A percentile compares a stretch with the other conserved stretches of the same genome.
Conservation (phyloP, 2,113 vertebrate genomes). For the Tor tambroides region DNA sequence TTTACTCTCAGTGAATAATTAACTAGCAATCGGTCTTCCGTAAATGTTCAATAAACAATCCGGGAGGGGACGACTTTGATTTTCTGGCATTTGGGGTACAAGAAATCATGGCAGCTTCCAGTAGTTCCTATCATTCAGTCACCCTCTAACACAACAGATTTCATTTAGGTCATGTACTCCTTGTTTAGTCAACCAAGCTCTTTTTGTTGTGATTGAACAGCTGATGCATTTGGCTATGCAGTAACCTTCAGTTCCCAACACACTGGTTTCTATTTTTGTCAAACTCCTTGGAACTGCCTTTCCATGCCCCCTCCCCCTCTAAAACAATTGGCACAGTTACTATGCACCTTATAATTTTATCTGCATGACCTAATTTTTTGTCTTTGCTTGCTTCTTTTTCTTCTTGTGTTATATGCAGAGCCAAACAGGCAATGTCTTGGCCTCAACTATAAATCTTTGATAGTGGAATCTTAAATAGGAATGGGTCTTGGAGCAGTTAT, state of each 20-base stretch:
- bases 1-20: background rate
- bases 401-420: background rate
- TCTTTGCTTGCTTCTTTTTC: background rate
- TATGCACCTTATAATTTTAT: slow-evolving; percentile 42
- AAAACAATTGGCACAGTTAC: slow-evolving; percentile 65
- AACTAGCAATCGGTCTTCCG: background rate
- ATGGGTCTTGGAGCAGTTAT: background rate
- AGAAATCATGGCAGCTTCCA: background rate
- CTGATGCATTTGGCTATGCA: slow-evolving; percentile 58
- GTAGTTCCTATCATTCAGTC: background rate
- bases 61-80: background rate
- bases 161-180: background rate
- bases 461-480: background rate
- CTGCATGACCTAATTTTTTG: slow-evolving; percentile 46
- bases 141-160: background rate
- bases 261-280: slow-evolving; percentile 69
- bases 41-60: slow-evolving; percentile 28
- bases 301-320: slow-evolving; percentile 65
- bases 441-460: background rate
- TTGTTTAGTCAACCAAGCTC: background rate
- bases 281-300: slow-evolving; percentile 60
- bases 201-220: slow-evolving; percentile 33
- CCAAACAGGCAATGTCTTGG: background rate
- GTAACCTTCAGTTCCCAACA: slow-evolving; percentile 61
- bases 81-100: background rate